Evolutionary conservation across 2,888 invertebrate genomes (phyloP).

Genomic region (Scrobipalpa costella): DNA sequence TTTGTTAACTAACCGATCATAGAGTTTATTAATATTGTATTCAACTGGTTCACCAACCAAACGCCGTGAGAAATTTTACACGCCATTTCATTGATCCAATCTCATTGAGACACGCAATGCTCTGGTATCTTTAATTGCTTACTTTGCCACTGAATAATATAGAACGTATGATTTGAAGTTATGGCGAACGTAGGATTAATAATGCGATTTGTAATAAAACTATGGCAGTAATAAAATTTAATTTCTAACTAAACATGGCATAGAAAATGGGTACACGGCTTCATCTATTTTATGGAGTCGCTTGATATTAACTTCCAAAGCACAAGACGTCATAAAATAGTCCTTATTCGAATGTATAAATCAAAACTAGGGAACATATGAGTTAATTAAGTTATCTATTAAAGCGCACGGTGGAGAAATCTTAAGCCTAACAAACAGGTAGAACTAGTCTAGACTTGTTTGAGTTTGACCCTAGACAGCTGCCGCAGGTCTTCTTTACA

Average conservation of each 20-base stretch:
- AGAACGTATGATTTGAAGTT: slow-evolving; percentile 11
- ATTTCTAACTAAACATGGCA: slow-evolving; percentile 18
- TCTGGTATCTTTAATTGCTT: slow-evolving; percentile 28
- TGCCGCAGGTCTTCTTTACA: not conserved
- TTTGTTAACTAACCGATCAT: slow-evolving; percentile 36
- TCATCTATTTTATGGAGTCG: slow-evolving; percentile 13
- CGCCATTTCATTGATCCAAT: slow-evolving; percentile 49
- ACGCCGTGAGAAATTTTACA: slow-evolving; percentile 45
- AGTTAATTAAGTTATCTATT: slow-evolving; percentile 22
- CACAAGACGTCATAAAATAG: slow-evolving; percentile 8
- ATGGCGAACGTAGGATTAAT: slow-evolving; percentile 6
- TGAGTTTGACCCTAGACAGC: not conserved
- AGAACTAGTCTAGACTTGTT: slow-evolving; percentile 2
- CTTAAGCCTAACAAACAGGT: slow-evolving; percentile 8
- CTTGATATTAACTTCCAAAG: not conserved
- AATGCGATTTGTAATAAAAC: slow-evolving; percentile 11
- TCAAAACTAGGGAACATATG: slow-evolving; percentile 19
- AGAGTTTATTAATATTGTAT: slow-evolving; percentile 64
- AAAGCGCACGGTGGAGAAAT: slow-evolving; percentile 18
- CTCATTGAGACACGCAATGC: slow-evolving; percentile 38
- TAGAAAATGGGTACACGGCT: slow-evolving; percentile 10
- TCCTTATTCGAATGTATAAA: slow-evolving; percentile 14
- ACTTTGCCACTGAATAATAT: slow-evolving; percentile 5
- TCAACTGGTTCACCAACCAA: slow-evolving; percentile 34
- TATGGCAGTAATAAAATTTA: slow-evolving; percentile 18